Evolutionary conservation across 2,113 vertebrate species (phyloP).

Genomic region (Phasianus colchicus): DNA sequence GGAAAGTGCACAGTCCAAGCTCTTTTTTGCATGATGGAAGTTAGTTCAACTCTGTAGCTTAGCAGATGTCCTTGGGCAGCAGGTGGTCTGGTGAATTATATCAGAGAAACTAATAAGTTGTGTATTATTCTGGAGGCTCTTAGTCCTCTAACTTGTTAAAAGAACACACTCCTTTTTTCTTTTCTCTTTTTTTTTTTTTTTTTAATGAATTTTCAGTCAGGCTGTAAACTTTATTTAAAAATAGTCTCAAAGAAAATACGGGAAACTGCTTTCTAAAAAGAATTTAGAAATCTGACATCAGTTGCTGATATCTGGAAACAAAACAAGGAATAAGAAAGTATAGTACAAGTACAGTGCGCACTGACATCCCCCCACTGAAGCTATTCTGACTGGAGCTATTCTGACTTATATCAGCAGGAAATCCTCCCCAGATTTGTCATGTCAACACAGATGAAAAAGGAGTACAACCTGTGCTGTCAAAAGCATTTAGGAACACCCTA

Average conservation of each 20-base stretch:
- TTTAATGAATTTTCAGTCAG: constrained; percentile 43
- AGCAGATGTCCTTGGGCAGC: constrained; percentile 65
- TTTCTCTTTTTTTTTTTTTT: background rate
- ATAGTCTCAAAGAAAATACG: background rate
- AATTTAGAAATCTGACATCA: background rate
- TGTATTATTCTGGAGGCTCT: constrained; percentile 16
- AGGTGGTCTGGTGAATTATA: constrained; percentile 57
- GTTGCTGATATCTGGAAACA: background rate
- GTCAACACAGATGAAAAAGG: constrained; percentile 6
- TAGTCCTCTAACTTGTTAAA: constrained; percentile 29
- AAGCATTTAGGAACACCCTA: constrained; percentile 26
- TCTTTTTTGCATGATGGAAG: constrained; percentile 55
- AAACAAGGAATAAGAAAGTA: background rate
- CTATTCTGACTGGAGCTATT: background rate
- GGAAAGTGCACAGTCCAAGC: constrained; percentile 45
- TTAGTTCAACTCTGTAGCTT: constrained; percentile 54
- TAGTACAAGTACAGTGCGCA: background rate
- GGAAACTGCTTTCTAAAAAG: background rate
- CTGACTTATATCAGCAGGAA: background rate
- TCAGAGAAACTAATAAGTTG: constrained; percentile 52
- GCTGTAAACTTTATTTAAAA: background rate
- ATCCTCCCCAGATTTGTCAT: background rate
- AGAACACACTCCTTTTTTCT: background rate
- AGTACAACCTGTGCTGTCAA: constrained; percentile 16
- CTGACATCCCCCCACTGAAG: background rate